These are phyloP conservation scores for Actinia tenebrosa DNA, from an alignment of 64 coral and sea anemone species.

Conservation along the genomic window DNA sequence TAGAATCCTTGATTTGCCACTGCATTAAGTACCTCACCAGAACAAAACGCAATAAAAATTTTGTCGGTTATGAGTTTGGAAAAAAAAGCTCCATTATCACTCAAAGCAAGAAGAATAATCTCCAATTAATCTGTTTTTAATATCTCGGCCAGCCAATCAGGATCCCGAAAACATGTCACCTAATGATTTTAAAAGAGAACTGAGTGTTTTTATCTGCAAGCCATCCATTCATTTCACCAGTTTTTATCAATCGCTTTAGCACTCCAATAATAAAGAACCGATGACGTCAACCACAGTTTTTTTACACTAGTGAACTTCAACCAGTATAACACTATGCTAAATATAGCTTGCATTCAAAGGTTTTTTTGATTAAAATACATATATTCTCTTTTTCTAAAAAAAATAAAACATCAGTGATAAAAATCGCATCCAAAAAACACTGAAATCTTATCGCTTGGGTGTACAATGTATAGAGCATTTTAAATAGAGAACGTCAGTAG, in stretches of 20 bases:
- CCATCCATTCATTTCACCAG: constrained; percentile 4
- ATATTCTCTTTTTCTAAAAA: not conserved
- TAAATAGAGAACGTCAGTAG: too few species aligned
- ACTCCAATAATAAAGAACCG: not conserved
- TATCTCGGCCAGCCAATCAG: not conserved
- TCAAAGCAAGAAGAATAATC: not conserved
- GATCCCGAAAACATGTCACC: not conserved
- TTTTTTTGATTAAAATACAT: not conserved
- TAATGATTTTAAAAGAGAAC: constrained; percentile 1
- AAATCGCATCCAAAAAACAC: too few species aligned
- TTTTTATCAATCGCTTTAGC: constrained; percentile 13
- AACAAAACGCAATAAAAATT: not conserved
- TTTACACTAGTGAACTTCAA: not conserved
- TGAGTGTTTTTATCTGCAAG: not conserved
- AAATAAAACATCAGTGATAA: not conserved
- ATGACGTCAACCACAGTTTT: not conserved
- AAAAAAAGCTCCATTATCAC: not conserved
- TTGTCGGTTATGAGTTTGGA: not conserved
- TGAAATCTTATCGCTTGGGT: not conserved
- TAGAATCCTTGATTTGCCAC: not conserved
- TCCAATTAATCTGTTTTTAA: constrained; percentile 8
- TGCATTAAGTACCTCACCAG: not conserved
- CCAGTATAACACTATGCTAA: not conserved
- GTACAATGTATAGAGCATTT: not conserved
- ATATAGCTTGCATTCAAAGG: not conserved